phyloP scores from a whole-genome alignment of 2,888 invertebrate genomes.

The Zaprionus lineosus region DNA sequence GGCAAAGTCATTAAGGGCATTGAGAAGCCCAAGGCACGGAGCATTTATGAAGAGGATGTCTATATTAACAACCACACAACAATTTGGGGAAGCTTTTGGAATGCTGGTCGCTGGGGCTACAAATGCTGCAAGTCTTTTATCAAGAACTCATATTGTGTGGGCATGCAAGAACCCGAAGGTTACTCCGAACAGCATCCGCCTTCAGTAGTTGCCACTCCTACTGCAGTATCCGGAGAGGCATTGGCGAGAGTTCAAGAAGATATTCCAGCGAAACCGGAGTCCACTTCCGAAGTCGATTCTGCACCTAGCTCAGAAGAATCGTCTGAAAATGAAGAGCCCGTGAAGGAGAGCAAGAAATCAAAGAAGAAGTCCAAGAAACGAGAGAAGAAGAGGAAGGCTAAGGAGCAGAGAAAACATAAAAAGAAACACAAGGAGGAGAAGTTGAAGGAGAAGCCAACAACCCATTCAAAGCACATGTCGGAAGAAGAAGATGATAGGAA shows the following conservation, averaged over 20 bases:
- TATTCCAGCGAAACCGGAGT: constrained; percentile 81
- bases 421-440: constrained; percentile 59
- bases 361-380: constrained; percentile 77
- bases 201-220: constrained; percentile 7
- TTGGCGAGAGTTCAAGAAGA: constrained; percentile 26
- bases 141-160: constrained; percentile 81
- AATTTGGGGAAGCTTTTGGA: constrained; percentile 99
- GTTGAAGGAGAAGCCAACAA: constrained; percentile 64
- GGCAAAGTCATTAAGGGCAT: constrained; percentile 94
- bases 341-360: constrained; percentile 56
- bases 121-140: constrained; percentile 97
- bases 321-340: constrained; percentile 47
- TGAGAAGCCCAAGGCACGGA: constrained; percentile 92
- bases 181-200: constrained; percentile 47
- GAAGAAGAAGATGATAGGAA: constrained; percentile 93
- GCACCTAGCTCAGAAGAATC: constrained; percentile 46
- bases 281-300: constrained; percentile 35
- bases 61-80: constrained; percentile 95
- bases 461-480: constrained; percentile 37
- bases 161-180: constrained; percentile 67
- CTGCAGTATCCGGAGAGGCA: constrained; percentile 20
- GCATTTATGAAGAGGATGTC: constrained; percentile 97
- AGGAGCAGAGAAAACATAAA: constrained; percentile 79
- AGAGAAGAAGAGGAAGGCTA: constrained; percentile 79
- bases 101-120: constrained; percentile 96